Evolutionary conservation across 2,113 vertebrate genomes (phyloP).

Genomic region (Neogale vison): DNA sequence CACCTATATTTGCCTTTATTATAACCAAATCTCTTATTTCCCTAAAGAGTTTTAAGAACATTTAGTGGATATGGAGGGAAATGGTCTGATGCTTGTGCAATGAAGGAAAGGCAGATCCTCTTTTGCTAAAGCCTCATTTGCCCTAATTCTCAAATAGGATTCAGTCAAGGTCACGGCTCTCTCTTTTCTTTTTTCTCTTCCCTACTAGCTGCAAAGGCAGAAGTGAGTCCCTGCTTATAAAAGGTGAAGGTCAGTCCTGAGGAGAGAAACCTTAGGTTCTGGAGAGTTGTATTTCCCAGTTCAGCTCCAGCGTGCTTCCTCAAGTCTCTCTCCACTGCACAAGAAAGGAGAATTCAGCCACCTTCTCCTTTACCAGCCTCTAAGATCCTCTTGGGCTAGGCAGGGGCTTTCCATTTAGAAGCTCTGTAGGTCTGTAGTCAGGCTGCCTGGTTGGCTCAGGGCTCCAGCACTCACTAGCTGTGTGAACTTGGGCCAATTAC

Average conservation of each 20-base stretch:
- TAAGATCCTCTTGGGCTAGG: not conserved
- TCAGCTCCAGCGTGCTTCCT: not conserved
- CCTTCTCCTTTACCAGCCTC: not conserved
- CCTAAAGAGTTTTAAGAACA: not conserved
- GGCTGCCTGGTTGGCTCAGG: not conserved
- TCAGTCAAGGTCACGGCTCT: not conserved
- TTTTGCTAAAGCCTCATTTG: slow-evolving; percentile 55
- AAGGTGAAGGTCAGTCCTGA: not conserved
- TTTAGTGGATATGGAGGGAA: not conserved
- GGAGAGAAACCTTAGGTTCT: not conserved
- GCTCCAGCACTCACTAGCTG: not conserved
- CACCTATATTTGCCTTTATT: not conserved
- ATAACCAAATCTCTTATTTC: slow-evolving; percentile 12
- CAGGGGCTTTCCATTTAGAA: not conserved
- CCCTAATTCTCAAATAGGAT: slow-evolving; percentile 59
- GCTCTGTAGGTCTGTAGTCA: not conserved
- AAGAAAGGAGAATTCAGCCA: not conserved
- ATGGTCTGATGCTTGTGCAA: not conserved
- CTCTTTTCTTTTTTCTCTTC: not conserved
- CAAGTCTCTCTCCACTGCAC: not conserved
- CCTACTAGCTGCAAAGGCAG: not conserved
- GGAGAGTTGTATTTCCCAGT: not conserved
- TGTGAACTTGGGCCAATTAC: not conserved
- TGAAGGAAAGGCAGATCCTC: slow-evolving; percentile 40
- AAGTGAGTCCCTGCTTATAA: not conserved